These are phyloP conservation scores for Strix occidentalis DNA, from an alignment of 2,797 vertebrate genomes.

Conservation along the genomic window DNA sequence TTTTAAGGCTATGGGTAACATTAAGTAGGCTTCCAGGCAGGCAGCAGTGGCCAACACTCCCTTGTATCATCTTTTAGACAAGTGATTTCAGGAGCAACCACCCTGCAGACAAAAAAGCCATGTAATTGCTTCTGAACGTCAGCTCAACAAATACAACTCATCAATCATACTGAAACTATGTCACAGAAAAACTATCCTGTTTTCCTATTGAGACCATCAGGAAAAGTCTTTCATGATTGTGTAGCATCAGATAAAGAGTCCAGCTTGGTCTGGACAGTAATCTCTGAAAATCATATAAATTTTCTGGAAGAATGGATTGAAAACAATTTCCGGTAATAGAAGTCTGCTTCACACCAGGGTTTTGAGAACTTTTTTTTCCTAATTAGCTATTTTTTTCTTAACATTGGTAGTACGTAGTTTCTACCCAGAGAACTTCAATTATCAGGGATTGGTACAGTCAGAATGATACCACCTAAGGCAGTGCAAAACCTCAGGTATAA, in stretches of 20 bases:
- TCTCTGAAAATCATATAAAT: rapidly evolving
- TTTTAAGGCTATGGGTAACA: not conserved
- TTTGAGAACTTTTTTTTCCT: not conserved
- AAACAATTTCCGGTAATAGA: not conserved
- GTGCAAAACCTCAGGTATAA: not conserved
- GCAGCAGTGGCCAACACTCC: not conserved
- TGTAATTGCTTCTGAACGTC: not conserved
- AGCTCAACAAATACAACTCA: not conserved
- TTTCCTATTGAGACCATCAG: not conserved
- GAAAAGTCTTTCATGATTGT: not conserved
- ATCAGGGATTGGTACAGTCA: not conserved
- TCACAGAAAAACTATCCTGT: not conserved
- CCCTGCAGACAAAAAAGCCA: not conserved
- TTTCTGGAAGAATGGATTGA: not conserved
- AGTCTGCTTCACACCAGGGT: not conserved
- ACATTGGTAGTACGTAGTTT: not conserved
- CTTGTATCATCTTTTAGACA: not conserved
- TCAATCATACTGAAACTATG: not conserved
- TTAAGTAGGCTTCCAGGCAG: not conserved
- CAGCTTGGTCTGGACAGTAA: not conserved
- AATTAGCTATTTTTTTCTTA: not conserved
- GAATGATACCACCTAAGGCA: not conserved
- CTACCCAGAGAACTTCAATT: not conserved
- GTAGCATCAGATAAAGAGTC: not conserved
- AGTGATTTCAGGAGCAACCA: not conserved